These are phyloP conservation scores for Dipus sagitta DNA, from an alignment of 2,797 vertebrate species.

Conservation along the genomic window DNA sequence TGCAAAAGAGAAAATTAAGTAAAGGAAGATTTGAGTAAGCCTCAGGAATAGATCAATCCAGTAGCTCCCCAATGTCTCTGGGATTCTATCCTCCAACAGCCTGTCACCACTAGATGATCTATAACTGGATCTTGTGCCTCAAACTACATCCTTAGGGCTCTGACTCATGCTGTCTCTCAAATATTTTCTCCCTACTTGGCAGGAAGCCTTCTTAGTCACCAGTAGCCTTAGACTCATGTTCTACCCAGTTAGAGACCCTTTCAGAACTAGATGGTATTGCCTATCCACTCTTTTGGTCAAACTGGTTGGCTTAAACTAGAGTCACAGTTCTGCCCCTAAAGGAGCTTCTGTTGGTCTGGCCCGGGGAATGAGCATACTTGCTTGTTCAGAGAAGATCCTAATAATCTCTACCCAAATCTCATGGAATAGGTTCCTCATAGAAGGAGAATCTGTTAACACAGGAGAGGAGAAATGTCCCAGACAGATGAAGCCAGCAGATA, in stretches of 20 bases:
- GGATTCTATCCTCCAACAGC: neutral
- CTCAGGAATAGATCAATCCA: slow-evolving; percentile 31
- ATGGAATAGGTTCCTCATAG: neutral
- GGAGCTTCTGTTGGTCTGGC: no score
- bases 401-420: neutral
- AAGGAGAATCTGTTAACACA: neutral
- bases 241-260: neutral
- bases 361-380: neutral
- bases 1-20: neutral
- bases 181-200: neutral
- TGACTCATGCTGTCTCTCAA: neutral
- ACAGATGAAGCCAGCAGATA: neutral
- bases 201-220: slow-evolving; percentile 49
- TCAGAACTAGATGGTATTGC: neutral
- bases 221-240: neutral
- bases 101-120: neutral
- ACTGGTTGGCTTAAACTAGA: neutral
- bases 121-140: neutral
- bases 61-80: neutral
- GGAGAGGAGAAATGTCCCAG: neutral
- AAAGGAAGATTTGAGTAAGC: neutral
- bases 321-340: neutral
- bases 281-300: neutral
- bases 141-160: neutral
- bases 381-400: neutral